These are phyloP conservation scores for Daboia siamensis DNA, from an alignment of 2,113 vertebrate species.

Conservation along the genomic window DNA sequence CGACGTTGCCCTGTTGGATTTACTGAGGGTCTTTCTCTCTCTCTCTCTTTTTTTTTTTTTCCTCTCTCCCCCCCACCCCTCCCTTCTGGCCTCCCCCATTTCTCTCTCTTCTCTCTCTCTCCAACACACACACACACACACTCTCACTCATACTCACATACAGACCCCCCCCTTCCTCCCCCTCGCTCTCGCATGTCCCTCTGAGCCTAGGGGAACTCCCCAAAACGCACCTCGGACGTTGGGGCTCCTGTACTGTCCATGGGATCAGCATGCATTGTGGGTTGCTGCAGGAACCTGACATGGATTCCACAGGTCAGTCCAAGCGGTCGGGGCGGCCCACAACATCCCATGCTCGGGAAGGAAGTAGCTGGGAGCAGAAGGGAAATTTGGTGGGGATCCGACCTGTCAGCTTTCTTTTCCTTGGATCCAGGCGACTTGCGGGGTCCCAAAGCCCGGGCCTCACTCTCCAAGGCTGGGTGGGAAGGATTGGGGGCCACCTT, in stretches of 20 bases:
- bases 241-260: constrained; percentile 86
- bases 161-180: constrained; percentile 45
- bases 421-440: not conserved
- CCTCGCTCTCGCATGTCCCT: constrained; percentile 55
- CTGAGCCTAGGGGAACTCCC: constrained; percentile 67
- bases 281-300: constrained; percentile 98
- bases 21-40: constrained; percentile 84
- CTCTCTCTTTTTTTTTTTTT: constrained; percentile 27
- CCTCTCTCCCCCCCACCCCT: constrained; percentile 30
- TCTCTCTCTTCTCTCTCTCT: not conserved
- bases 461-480: not conserved
- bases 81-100: not conserved
- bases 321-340: not conserved
- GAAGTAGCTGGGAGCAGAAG: not conserved
- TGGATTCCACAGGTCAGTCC: constrained; percentile 99
- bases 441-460: not conserved
- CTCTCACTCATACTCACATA: not conserved
- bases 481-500: not conserved
- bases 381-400: not conserved
- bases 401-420: not conserved
- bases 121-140: not conserved
- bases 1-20: constrained; percentile 94
- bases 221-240: constrained; percentile 68
- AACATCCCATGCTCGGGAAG: not conserved
- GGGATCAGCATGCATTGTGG: constrained; percentile 99